Percentiles rank a stretch among this genome's conserved stretches.
phyloP scores from a whole-genome alignment of 2,888 invertebrate genomes.

The Amphipyra berbera region DNA sequence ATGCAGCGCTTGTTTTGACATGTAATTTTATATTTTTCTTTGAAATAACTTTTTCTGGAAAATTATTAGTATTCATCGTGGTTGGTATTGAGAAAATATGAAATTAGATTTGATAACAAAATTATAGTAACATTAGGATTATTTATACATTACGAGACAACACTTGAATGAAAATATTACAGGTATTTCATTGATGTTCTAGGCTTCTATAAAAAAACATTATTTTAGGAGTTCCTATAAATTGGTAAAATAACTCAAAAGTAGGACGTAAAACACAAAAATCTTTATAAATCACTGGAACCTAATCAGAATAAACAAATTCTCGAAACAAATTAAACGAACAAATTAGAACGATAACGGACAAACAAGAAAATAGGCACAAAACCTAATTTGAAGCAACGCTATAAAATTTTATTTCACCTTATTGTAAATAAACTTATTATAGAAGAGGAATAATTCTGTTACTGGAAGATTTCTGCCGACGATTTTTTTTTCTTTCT shows the following conservation, averaged over 20 bases:
- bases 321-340: slow-evolving; percentile 24
- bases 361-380: slow-evolving; percentile 44
- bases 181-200: no score
- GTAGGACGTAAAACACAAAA: background rate
- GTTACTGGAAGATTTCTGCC: slow-evolving; percentile 75
- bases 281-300: background rate
- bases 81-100: slow-evolving; percentile 35
- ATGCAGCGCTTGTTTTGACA: slow-evolving; percentile 76
- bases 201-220: no score
- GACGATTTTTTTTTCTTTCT: slow-evolving; percentile 63
- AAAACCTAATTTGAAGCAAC: slow-evolving; percentile 58
- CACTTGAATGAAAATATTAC: no score
- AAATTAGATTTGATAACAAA: slow-evolving; percentile 7
- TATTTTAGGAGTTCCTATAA: background rate
- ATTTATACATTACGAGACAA: no score
- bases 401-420: slow-evolving; percentile 68
- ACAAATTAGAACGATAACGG: slow-evolving; percentile 30
- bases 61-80: slow-evolving; percentile 53
- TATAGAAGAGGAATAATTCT: slow-evolving; percentile 85
- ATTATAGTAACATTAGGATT: background rate
- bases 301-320: slow-evolving; percentile 14
- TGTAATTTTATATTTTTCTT: slow-evolving; percentile 71
- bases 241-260: background rate
- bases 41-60: slow-evolving; percentile 56
- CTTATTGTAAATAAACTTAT: slow-evolving; percentile 86